Evolutionary conservation across 1,140 invertebrate genomes (phyloP).

Genomic region (Scylla paramamosain): DNA sequence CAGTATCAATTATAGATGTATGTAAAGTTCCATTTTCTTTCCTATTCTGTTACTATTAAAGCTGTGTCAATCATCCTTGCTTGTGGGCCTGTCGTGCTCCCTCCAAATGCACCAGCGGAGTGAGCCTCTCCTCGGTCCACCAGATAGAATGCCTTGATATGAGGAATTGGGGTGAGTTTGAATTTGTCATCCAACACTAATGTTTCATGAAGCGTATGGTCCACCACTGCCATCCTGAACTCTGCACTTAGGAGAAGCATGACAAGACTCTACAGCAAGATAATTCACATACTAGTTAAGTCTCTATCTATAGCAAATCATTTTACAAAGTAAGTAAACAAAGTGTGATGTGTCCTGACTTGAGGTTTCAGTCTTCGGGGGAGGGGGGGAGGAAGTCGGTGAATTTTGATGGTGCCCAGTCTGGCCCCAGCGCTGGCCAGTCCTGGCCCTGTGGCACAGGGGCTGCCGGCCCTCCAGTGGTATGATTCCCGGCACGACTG

Average conservation of each 20-base stretch:
- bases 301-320: conserved; percentile 75
- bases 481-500: not conserved
- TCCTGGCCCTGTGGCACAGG: conserved; percentile 50
- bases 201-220: conserved; percentile 74
- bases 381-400: conserved; percentile 55
- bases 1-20: conserved; percentile 74
- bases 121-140: conserved; percentile 69
- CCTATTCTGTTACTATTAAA: conserved; percentile 73
- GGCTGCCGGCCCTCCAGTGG: not conserved
- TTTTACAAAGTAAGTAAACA: conserved; percentile 75
- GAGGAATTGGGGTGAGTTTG: conserved; percentile 62
- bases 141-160: conserved; percentile 64
- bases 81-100: conserved; percentile 68
- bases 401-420: conserved; percentile 68
- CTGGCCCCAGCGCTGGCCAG: conserved; percentile 52
- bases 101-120: conserved; percentile 69
- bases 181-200: conserved; percentile 73
- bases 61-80: conserved; percentile 74
- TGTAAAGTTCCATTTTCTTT: conserved; percentile 72
- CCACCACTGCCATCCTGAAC: conserved; percentile 71
- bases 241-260: conserved; percentile 74
- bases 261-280: conserved; percentile 72
- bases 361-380: conserved; percentile 73
- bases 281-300: conserved; percentile 74
- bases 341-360: conserved; percentile 75